These are phyloP conservation scores for Orgyia antiqua DNA, from an alignment of 2,888 invertebrate species.

Conservation along the genomic window DNA sequence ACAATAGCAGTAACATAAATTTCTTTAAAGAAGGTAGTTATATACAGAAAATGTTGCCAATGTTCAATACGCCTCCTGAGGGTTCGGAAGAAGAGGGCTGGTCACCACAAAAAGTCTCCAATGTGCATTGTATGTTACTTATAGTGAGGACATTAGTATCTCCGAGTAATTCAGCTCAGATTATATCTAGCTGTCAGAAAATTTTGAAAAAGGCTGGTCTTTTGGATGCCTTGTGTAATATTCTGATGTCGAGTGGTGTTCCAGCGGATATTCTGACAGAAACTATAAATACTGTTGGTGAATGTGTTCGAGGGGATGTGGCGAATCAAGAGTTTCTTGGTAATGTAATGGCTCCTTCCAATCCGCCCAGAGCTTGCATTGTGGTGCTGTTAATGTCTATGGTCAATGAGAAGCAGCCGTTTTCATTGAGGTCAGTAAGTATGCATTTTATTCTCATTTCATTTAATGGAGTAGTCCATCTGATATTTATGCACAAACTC, in stretches of 20 bases:
- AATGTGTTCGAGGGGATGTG: constrained; percentile 93
- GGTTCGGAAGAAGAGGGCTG: constrained; percentile 87
- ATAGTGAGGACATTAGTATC: constrained; percentile 94
- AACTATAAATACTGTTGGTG: constrained; percentile 96
- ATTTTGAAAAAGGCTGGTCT: constrained; percentile 89
- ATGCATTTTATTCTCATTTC: too few species aligned
- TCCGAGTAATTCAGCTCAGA: constrained; percentile 94
- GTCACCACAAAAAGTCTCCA: constrained; percentile 96
- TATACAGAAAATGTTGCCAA: constrained; percentile 92
- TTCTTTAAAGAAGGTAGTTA: constrained; percentile 99
- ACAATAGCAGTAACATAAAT: constrained; percentile 98
- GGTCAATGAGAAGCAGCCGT: constrained; percentile 98
- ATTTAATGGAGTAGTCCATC: too few species aligned
- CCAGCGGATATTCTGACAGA: constrained; percentile 97
- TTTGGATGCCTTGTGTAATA: constrained; percentile 83
- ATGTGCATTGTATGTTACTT: constrained; percentile 94
- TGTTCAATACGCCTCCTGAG: constrained; percentile 88
- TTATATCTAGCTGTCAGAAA: constrained; percentile 89
- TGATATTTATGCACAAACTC: too few species aligned
- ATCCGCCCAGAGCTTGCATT: constrained; percentile 95
- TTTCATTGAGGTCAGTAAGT: constrained; percentile 73
- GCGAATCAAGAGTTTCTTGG: constrained; percentile 95
- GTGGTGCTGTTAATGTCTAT: constrained; percentile 98
- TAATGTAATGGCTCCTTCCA: constrained; percentile 93
- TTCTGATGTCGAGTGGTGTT: constrained; percentile 97